phyloP scores from a whole-genome alignment of 2,113 vertebrate species.

The Lycocorax pyrrhopterus region DNA sequence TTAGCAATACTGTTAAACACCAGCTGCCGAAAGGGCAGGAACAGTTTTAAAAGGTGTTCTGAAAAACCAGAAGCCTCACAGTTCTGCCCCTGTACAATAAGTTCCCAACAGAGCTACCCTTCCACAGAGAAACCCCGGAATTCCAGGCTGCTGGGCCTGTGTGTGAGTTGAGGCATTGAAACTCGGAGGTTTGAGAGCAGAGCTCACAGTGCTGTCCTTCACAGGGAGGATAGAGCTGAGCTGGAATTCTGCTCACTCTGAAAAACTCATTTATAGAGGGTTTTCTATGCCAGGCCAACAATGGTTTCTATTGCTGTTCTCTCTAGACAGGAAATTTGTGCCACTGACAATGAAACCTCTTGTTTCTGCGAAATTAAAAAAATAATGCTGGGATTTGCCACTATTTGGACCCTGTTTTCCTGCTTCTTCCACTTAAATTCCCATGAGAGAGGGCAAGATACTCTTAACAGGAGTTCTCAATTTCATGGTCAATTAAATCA shows the following conservation, averaged over 20 bases:
- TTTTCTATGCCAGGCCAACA: neutral
- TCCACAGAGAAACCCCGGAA: neutral
- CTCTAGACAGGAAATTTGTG: neutral
- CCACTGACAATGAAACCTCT: constrained; percentile 9
- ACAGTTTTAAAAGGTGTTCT: neutral
- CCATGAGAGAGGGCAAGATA: neutral
- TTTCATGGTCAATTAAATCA: neutral
- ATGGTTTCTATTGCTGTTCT: neutral
- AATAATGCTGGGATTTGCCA: neutral
- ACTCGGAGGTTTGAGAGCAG: neutral
- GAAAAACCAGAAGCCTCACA: neutral
- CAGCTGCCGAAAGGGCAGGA: neutral
- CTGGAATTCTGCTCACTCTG: neutral
- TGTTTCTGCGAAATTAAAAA: neutral
- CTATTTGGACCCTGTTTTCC: neutral
- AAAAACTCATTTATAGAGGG: neutral
- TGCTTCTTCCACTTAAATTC: neutral
- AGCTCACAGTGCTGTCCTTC: neutral
- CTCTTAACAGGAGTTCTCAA: neutral
- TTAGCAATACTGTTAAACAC: neutral
- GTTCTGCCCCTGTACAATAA: neutral
- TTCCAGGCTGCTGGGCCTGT: neutral
- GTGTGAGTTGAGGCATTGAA: neutral
- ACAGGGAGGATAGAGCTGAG: neutral
- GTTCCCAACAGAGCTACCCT: neutral